A percentile compares a stretch with the other conserved stretches of the same genome.
Evolutionary conservation across 2,888 invertebrate genomes (phyloP).

Genomic region (Microplitis deprimator): DNA sequence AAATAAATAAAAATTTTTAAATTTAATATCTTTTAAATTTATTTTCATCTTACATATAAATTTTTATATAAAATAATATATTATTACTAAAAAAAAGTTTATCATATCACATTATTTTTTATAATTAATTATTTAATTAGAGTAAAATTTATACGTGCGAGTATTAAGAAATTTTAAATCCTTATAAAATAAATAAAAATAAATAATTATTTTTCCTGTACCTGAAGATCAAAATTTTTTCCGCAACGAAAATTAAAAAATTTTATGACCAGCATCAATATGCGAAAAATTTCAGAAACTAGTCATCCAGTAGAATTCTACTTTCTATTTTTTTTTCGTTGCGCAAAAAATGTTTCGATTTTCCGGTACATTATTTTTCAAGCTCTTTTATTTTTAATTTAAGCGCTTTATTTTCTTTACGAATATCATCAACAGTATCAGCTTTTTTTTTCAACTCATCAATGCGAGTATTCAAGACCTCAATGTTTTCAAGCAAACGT

Average conservation of each 20-base stretch:
- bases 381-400: conserved; percentile 61
- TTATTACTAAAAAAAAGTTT: background rate
- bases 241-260: no score
- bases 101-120: background rate
- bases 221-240: no score
- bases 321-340: background rate
- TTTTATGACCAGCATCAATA: no score
- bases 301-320: no score
- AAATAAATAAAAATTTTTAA: background rate
- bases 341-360: no score
- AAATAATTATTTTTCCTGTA: no score
- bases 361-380: conserved; percentile 33
- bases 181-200: no score
- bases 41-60: background rate
- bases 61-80: background rate
- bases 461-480: conserved; percentile 55
- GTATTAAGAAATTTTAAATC: background rate
- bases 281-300: no score
- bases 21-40: background rate
- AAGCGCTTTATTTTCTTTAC: conserved; percentile 61
- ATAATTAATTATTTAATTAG: background rate
- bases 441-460: conserved; percentile 59
- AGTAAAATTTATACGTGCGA: background rate
- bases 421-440: conserved; percentile 57
- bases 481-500: conserved; percentile 57